Percentiles rank a stretch among this genome's conserved stretches.
These are phyloP conservation scores for Rhorus exstirpatorius DNA, from an alignment of 2,888 invertebrate genomes.

Conservation along the genomic window DNA sequence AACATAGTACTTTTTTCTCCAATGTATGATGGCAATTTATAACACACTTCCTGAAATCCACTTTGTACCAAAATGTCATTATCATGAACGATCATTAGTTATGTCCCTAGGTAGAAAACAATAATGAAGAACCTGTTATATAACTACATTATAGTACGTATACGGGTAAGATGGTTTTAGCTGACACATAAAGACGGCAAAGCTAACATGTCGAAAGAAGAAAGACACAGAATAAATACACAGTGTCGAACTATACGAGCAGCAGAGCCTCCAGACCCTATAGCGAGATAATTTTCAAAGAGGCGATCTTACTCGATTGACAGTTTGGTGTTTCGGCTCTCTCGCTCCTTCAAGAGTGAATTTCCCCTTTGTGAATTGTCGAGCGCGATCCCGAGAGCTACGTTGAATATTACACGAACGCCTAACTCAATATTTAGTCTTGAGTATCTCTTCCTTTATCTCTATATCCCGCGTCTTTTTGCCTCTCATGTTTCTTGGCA, in stretches of 20 bases:
- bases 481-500: conserved; percentile 20
- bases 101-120: not conserved
- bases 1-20: not conserved
- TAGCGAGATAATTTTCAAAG: conserved; percentile 45
- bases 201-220: conserved; percentile 33
- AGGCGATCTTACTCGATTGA: conserved; percentile 61
- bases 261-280: not conserved
- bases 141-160: too few relatives aligned
- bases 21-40: not conserved
- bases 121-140: not conserved
- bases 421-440: conserved; percentile 32
- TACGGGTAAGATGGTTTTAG: not conserved
- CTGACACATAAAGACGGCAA: not conserved
- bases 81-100: conserved; percentile 8
- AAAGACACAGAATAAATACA: conserved; percentile 17
- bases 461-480: not conserved
- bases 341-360: conserved; percentile 38
- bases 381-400: conserved; percentile 21
- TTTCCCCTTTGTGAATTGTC: conserved; percentile 55
- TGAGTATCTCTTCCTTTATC: conserved; percentile 1
- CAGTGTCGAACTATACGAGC: conserved; percentile 8
- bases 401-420: conserved; percentile 51
- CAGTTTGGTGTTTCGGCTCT: conserved; percentile 55
- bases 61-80: not conserved
- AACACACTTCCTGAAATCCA: not conserved